A percentile compares a stretch with the other conserved stretches of the same genome.
Evolutionary conservation across 1,140 invertebrate genomes (phyloP).

Genomic region (Leucophenga varia): DNA sequence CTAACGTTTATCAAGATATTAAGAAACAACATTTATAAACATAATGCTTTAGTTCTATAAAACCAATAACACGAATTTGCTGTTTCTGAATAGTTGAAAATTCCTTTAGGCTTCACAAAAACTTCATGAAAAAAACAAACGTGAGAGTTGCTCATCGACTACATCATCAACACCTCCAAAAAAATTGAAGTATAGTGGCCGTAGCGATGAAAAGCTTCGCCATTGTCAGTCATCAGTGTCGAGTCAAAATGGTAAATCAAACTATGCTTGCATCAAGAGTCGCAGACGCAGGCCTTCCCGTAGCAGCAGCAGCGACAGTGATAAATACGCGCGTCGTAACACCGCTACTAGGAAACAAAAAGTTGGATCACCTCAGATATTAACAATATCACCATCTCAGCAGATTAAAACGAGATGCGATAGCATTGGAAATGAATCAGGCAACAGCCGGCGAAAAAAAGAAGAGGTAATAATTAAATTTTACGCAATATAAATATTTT

Average conservation of each 20-base stretch:
- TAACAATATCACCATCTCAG: too few relatives aligned
- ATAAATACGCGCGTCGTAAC: too few relatives aligned
- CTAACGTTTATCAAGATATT: too few relatives aligned
- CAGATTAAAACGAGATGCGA: too few relatives aligned
- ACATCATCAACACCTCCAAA: neutral
- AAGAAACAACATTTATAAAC: conserved; percentile 28
- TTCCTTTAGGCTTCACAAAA: conserved; percentile 53
- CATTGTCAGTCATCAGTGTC: conserved; percentile 4
- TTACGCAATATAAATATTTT: too few relatives aligned
- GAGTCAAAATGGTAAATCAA: conserved; percentile 22
- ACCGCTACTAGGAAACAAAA: too few relatives aligned
- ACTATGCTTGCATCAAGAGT: conserved; percentile 13
- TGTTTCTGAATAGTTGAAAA: conserved; percentile 57
- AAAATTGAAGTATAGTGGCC: conserved; percentile 3
- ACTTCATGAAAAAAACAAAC: too few relatives aligned
- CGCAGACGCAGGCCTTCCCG: conserved; percentile 19
- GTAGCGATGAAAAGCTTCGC: conserved; percentile 9
- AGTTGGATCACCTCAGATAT: too few relatives aligned
- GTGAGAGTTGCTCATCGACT: too few relatives aligned
- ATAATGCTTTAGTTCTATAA: conserved; percentile 42
- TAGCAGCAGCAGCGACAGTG: conserved; percentile 16
- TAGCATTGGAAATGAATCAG: too few relatives aligned
- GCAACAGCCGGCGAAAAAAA: too few relatives aligned
- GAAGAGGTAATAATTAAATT: too few relatives aligned
- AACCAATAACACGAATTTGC: conserved; percentile 54